Percentiles rank a stretch among this genome's conserved stretches.
phyloP scores from a whole-genome alignment of 1,140 invertebrate genomes.

The Sycophaga agraensis region DNA sequence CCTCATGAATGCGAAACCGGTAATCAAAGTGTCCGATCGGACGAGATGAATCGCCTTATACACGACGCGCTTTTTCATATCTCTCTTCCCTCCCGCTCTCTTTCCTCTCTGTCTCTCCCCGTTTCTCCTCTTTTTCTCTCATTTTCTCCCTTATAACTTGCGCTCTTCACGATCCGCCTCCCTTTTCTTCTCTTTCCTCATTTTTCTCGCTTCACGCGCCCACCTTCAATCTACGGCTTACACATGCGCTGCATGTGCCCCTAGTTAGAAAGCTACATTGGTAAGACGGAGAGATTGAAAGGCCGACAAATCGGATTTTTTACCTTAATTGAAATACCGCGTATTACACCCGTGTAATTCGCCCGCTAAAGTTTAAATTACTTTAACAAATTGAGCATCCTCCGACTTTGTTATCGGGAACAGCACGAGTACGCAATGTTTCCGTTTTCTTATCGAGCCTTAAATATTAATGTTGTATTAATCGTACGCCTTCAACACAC shows the following conservation, averaged over 20 bases:
- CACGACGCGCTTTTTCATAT: constrained; percentile 23
- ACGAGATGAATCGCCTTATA: constrained; percentile 52
- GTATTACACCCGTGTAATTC: too few species aligned
- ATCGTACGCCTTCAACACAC: too few species aligned
- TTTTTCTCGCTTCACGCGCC: neutral
- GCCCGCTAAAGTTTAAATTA: too few species aligned
- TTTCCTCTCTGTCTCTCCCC: neutral
- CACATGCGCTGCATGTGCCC: too few species aligned
- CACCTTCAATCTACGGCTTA: neutral
- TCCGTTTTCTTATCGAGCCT: too few species aligned
- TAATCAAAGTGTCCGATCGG: constrained; percentile 54
- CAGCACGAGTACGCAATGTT: too few species aligned
- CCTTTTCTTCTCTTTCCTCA: constrained; percentile 5
- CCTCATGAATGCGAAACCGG: constrained; percentile 50
- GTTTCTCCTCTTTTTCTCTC: constrained; percentile 5
- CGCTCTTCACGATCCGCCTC: constrained; percentile 3
- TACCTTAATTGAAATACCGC: too few species aligned
- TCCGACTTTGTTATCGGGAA: too few species aligned
- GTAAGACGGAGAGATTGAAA: constrained; percentile 1
- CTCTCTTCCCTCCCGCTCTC: neutral
- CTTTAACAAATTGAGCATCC: too few species aligned
- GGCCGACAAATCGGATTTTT: too few species aligned
- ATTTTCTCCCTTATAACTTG: constrained; percentile 20
- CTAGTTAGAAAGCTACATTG: neutral
- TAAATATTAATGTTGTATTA: too few species aligned